Evolutionary conservation across 2,888 invertebrate genomes (phyloP).

Genomic region (Eupelmus urozonus): DNA sequence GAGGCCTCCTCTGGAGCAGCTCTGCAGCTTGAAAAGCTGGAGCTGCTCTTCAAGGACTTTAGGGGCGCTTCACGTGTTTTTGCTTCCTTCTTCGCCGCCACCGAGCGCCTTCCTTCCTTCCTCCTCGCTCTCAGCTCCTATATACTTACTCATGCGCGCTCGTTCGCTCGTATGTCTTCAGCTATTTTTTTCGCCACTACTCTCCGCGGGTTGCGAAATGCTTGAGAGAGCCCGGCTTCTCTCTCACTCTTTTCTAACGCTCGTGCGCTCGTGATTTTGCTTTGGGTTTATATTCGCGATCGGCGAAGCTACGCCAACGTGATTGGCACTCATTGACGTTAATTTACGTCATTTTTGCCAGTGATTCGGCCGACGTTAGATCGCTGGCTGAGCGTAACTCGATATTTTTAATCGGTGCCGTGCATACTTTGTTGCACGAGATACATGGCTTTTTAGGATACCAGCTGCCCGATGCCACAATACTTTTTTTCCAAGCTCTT

Average conservation of each 20-base stretch:
- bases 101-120: not conserved
- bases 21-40: not conserved
- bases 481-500: too few relatives aligned
- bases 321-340: not conserved
- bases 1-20: not conserved
- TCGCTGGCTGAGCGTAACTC: not conserved
- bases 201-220: conserved; percentile 15
- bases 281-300: not conserved
- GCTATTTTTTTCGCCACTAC: not conserved
- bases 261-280: not conserved
- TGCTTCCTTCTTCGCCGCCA: not conserved
- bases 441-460: not conserved
- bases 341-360: not conserved
- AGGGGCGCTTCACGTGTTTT: conserved; percentile 30
- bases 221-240: not conserved
- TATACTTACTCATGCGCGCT: not conserved
- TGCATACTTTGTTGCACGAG: not conserved
- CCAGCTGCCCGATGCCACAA: too few relatives aligned
- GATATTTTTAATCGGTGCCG: not conserved
- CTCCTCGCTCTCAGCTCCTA: not conserved
- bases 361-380: not conserved
- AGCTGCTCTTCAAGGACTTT: conserved; percentile 35
- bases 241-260: not conserved
- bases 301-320: not conserved
- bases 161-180: not conserved